Conservation (phyloP, 2,888 invertebrate genomes). For the Suillia variegata region DNA sequence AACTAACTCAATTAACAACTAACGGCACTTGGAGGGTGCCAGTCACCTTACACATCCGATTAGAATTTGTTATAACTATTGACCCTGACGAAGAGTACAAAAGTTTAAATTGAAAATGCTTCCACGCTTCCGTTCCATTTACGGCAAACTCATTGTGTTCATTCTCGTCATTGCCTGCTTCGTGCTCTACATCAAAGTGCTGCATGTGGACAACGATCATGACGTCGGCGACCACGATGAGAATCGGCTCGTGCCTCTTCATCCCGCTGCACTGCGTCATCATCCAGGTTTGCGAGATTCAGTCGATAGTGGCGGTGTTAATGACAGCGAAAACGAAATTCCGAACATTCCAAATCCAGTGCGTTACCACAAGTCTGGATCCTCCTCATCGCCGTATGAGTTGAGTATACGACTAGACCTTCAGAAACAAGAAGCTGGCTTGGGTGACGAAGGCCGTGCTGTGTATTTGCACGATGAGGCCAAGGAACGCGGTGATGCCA, state of each 20-base stretch:
- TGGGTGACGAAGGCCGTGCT: slow-evolving; percentile 76
- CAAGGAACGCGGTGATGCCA: slow-evolving; percentile 69
- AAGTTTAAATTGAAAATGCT: no score
- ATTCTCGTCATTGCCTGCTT: slow-evolving; percentile 53
- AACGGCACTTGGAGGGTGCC: no score
- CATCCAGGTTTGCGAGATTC: slow-evolving; percentile 19
- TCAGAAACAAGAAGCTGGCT: slow-evolving; percentile 68
- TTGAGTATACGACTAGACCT: slow-evolving; percentile 67
- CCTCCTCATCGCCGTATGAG: slow-evolving; percentile 42
- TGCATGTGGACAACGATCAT: slow-evolving; percentile 30
- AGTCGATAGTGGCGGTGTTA: slow-evolving; percentile 5
- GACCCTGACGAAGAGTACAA: no score
- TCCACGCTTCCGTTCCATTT: slow-evolving; percentile 59
- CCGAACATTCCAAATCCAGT: slow-evolving; percentile 22
- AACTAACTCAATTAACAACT: no score
- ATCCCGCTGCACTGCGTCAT: slow-evolving; percentile 21
- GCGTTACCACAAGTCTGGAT: slow-evolving; percentile 18
- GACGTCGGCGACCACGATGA: slow-evolving; percentile 14
- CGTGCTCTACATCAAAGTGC: slow-evolving; percentile 54
- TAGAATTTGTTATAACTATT: no score
- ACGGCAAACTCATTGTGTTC: slow-evolving; percentile 57
- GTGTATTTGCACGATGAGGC: slow-evolving; percentile 72
- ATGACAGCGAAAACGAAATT: slow-evolving; percentile 43
- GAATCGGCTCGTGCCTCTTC: background rate
- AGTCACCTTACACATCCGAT: no score